Base-by-base conservation (phyloP, 2,113 vertebrate species). In the Platysteira castanea region DNA sequence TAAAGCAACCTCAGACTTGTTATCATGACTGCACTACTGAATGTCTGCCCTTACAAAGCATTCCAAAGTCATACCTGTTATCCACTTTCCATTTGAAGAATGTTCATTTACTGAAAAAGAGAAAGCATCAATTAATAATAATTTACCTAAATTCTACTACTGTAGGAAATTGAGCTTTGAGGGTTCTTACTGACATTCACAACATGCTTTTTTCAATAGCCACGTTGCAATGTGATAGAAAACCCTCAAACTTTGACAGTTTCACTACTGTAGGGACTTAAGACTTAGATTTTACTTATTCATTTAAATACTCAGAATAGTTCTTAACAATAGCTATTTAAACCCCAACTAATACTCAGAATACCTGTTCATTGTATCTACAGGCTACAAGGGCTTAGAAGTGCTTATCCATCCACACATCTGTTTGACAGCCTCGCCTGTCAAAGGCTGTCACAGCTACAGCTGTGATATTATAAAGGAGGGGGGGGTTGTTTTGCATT, bases 71-170 rank as follows among this genome's bases (percentile, higher is more conserved):
- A n/a, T 93, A 97, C 96, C 95, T 96, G 94, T 59, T 26, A n/a
- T 20, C 54, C 2, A 2, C 52, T 47, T 81, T 54, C 71, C 83
- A 84, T 16, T 35, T 3, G 13, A 84, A 63, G 46, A 22, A 70
- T 4, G 42, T 26, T 92, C 73, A 92, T 88, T 97, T 90, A 97
- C 96, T 97, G 69, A 75, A 96, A 95, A 86, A 88, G 2, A 92
- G 61, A 84, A 89, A 59, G 46, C 13, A 83, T 30, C 53, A 19
- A 42, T 95, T 64, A 73, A 1, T 54, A 73, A 68, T 9, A 28
- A 85, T 23, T 90, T 77, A 10, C 20, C 22, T 5, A 33, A 57
- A 21, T 83, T 83, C 14, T 24, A 30, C 35, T 74, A 42, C 15
- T 39, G 17, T 3, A 57, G 10, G 52, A 87, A 44, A 80, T 1